Conservation (phyloP, 2,113 vertebrate genomes). For the pig (Sus scrofa) region DNA sequence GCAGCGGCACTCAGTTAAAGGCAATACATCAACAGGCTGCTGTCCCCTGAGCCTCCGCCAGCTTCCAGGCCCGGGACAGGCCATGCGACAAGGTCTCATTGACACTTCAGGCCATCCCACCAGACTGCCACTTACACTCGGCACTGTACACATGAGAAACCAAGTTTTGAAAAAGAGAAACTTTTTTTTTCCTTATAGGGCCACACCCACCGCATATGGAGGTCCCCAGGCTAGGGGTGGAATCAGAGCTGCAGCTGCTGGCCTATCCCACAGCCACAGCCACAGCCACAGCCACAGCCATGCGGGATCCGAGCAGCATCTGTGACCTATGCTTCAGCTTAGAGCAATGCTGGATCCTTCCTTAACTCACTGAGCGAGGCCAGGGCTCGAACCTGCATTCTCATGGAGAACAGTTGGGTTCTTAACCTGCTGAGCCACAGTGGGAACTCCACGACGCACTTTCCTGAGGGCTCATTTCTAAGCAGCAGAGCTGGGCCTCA, state of each 20-base stretch:
- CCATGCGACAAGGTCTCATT: background rate
- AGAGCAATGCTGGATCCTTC: too few species aligned
- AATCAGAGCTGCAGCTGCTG: too few species aligned
- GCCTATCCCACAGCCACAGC: too few species aligned
- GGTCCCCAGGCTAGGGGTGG: too few species aligned
- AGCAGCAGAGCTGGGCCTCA: background rate
- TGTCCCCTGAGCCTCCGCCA: background rate
- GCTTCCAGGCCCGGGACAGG: background rate
- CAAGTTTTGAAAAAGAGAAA: background rate
- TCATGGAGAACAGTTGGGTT: too few species aligned
- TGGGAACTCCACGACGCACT: background rate
- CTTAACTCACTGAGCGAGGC: too few species aligned
- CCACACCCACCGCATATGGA: too few species aligned
- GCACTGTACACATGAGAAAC: background rate
- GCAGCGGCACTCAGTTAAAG: background rate
- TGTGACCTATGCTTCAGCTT: too few species aligned
- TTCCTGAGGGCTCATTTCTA: background rate
- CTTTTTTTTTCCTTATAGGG: background rate
- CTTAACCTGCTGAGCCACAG: too few species aligned
- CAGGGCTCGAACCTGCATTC: too few species aligned
- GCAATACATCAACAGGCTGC: fast-evolving
- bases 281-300: too few species aligned
- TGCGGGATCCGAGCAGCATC: too few species aligned
- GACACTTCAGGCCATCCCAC: background rate
- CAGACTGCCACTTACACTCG: background rate